Evolutionary conservation across 2,888 invertebrate species (phyloP).

Genomic region (Malachius bipustulatus): DNA sequence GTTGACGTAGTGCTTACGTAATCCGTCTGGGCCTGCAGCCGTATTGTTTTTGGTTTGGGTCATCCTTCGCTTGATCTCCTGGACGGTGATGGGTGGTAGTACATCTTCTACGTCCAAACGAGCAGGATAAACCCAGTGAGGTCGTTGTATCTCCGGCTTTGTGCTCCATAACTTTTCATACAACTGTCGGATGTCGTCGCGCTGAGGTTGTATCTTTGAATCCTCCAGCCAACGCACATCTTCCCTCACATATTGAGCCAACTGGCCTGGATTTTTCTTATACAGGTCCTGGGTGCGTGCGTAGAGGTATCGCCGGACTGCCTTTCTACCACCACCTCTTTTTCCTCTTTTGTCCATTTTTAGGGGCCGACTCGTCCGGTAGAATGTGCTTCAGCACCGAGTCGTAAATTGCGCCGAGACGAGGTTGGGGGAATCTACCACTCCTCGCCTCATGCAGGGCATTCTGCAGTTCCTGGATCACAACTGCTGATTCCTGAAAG

Average conservation of each 20-base stretch:
- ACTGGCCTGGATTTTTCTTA: slow-evolving; percentile 22
- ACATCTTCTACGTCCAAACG: slow-evolving; percentile 7
- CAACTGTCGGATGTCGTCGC: slow-evolving; percentile 16
- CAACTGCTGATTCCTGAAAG: slow-evolving; percentile 9
- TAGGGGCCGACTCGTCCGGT: slow-evolving; percentile 1
- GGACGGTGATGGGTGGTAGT: slow-evolving; percentile 8
- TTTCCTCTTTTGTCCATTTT: slow-evolving; percentile 6
- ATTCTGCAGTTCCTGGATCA: slow-evolving; percentile 11
- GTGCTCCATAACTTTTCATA: slow-evolving; percentile 24
- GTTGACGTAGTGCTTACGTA: slow-evolving; percentile 16
- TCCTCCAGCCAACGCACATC: slow-evolving; percentile 17
- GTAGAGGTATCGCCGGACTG: slow-evolving; percentile 20
- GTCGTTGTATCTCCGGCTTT: slow-evolving; percentile 17
- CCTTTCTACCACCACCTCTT: slow-evolving; percentile 9
- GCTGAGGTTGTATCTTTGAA: not conserved
- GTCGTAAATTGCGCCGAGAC: slow-evolving; percentile 13
- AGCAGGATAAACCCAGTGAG: slow-evolving; percentile 13
- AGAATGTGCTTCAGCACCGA: slow-evolving; percentile 6
- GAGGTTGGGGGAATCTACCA: slow-evolving; percentile 13
- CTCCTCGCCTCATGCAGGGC: slow-evolving; percentile 10
- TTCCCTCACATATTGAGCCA: slow-evolving; percentile 23
- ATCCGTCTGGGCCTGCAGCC: slow-evolving; percentile 22
- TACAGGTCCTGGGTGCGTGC: slow-evolving; percentile 26
- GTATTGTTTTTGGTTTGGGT: slow-evolving; percentile 16
- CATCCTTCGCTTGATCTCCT: slow-evolving; percentile 17